Conservation (phyloP, 2,888 invertebrate species). For the Platynereis dumerilii region DNA sequence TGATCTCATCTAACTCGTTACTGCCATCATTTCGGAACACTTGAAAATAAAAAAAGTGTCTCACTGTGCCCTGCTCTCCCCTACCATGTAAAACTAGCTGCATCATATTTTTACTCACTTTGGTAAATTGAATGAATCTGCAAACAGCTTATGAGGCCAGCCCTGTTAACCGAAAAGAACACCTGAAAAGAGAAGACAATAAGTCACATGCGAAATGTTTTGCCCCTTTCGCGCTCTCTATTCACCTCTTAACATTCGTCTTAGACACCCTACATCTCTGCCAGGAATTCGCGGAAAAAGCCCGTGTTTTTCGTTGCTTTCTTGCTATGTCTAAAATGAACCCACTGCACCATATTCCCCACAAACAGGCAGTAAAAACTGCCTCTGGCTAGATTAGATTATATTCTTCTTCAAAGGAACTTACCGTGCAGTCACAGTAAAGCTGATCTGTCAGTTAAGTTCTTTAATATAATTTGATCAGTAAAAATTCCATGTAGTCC, state of each 20-base stretch:
- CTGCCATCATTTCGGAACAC: no score
- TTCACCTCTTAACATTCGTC: no score
- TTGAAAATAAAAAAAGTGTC: no score
- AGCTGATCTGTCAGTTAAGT: constrained; percentile 62
- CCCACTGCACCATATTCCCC: neutral
- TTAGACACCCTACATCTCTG: no score
- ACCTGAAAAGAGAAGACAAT: constrained; percentile 40
- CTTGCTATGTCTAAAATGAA: neutral
- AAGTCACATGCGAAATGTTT: no score
- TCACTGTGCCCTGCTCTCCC: no score
- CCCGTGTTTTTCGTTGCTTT: neutral
- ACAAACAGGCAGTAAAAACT: neutral
- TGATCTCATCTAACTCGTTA: no score
- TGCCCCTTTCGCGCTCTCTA: no score
- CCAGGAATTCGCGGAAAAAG: neutral
- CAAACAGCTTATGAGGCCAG: constrained; percentile 58
- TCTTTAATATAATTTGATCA: constrained; percentile 62
- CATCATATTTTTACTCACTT: constrained; percentile 50
- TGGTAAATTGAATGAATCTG: constrained; percentile 60
- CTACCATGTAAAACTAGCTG: no score
- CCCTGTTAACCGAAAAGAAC: constrained; percentile 56
- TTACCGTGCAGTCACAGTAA: constrained; percentile 67
- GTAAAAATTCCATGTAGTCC: constrained; percentile 64
- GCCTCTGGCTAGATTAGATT: neutral
- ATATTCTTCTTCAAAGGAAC: constrained; percentile 13